These are phyloP conservation scores for Labroides dimidiatus DNA, from an alignment of 2,797 vertebrate genomes.

Conservation along the genomic window DNA sequence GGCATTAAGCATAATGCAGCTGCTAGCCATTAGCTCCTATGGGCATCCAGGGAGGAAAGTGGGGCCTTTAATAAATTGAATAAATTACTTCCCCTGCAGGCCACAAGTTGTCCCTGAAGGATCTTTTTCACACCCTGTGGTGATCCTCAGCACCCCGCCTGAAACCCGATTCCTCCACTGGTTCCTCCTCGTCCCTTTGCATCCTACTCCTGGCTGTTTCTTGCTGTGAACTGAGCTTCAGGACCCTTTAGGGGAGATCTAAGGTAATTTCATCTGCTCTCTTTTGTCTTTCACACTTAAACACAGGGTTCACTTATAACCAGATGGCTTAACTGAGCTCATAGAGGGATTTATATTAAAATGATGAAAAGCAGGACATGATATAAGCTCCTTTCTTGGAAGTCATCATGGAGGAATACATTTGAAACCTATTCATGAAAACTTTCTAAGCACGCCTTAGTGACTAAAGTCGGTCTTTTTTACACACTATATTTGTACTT, in stretches of 20 bases:
- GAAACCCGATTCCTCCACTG: conserved; percentile 10
- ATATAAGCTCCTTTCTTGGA: neutral
- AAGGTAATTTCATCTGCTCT: conserved; percentile 38
- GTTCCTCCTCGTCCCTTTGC: conserved; percentile 28
- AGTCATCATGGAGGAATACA: no score
- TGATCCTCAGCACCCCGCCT: conserved; percentile 36
- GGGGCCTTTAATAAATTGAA: conserved; percentile 57
- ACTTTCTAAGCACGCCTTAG: no score
- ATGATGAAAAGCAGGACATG: neutral
- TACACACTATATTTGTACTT: no score
- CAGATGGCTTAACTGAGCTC: conserved; percentile 16
- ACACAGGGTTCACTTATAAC: conserved; percentile 12
- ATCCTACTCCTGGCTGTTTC: neutral
- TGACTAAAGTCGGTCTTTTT: no score
- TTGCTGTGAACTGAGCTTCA: conserved; percentile 26
- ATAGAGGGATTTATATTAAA: conserved; percentile 3
- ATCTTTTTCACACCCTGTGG: conserved; percentile 49
- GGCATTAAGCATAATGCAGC: conserved; percentile 69
- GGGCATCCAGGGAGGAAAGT: conserved; percentile 48
- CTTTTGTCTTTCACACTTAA: conserved; percentile 35
- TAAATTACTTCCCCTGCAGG: conserved; percentile 55
- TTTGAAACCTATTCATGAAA: no score
- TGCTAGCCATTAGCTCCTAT: conserved; percentile 51
- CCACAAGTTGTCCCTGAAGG: conserved; percentile 55
- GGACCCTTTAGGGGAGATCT: conserved; percentile 35